Conservation (phyloP, 2,888 invertebrate species). For the Corbicula japonica region DNA sequence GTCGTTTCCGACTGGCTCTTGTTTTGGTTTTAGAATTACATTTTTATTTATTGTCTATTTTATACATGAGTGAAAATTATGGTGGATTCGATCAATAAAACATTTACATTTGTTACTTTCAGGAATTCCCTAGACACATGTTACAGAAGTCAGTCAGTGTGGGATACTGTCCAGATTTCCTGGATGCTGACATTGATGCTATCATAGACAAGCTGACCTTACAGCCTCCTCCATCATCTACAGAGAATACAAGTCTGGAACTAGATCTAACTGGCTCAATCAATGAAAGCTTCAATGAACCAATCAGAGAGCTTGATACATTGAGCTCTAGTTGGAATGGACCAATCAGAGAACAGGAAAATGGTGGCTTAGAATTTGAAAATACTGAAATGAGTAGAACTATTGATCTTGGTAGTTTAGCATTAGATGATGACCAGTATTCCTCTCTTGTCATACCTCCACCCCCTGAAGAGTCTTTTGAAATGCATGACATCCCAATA, state of each 20-base stretch:
- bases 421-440: constrained; percentile 76
- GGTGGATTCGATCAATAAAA: too few relatives aligned
- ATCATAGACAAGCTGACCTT: constrained; percentile 94
- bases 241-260: background rate
- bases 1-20: too few relatives aligned
- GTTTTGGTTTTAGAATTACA: too few relatives aligned
- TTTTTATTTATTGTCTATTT: too few relatives aligned
- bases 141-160: constrained; percentile 77
- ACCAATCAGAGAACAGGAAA: constrained; percentile 32
- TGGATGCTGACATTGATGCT: constrained; percentile 90
- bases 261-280: constrained; percentile 30
- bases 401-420: constrained; percentile 52
- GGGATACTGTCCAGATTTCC: constrained; percentile 78
- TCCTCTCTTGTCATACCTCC: constrained; percentile 83
- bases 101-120: constrained; percentile 9
- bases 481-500: constrained; percentile 72
- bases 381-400: constrained; percentile 58
- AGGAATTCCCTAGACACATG: constrained; percentile 28
- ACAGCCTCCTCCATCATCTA: constrained; percentile 90
- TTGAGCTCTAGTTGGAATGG: constrained; percentile 58
- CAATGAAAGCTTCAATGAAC: constrained; percentile 56
- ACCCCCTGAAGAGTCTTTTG: constrained; percentile 66
- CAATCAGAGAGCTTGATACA: constrained; percentile 40
- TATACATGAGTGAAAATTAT: too few relatives aligned
- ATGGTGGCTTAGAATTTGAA: constrained; percentile 47